These are phyloP conservation scores for Poeciliopsis presidionis DNA, from an alignment of 2,797 vertebrate species.

Conservation along the genomic window DNA sequence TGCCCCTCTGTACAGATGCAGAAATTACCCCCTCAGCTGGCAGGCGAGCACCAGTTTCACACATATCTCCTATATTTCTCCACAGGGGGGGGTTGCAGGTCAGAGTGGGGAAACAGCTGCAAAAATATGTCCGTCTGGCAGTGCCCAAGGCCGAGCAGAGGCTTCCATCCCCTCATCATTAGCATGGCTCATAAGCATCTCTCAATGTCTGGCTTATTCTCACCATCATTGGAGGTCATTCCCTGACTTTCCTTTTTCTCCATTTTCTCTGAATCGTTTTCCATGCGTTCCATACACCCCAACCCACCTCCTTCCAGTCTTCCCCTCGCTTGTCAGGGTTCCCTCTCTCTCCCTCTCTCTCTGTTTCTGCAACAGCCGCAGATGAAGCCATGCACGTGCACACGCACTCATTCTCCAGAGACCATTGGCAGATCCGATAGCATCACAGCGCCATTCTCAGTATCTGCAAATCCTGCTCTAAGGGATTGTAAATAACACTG, in stretches of 20 bases:
- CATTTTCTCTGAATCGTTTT: slow-evolving; percentile 33
- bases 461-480: slow-evolving; percentile 64
- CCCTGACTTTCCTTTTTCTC: slow-evolving; percentile 29
- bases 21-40: slow-evolving; percentile 77
- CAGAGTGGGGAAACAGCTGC: slow-evolving; percentile 70
- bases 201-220: slow-evolving; percentile 44
- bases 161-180: slow-evolving; percentile 55
- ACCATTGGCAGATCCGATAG: slow-evolving; percentile 54
- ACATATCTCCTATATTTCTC: slow-evolving; percentile 53
- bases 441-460: slow-evolving; percentile 59
- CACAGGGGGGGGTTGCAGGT: slow-evolving; percentile 59
- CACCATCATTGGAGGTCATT: slow-evolving; percentile 51
- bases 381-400: slow-evolving; percentile 61
- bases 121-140: slow-evolving; percentile 67
- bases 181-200: slow-evolving; percentile 62
- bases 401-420: slow-evolving; percentile 52
- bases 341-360: neutral
- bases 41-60: slow-evolving; percentile 64
- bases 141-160: slow-evolving; percentile 63
- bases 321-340: slow-evolving; percentile 32
- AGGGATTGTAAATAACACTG: slow-evolving; percentile 74
- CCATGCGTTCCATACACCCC: slow-evolving; percentile 15
- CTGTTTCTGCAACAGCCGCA: slow-evolving; percentile 43
- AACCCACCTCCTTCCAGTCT: slow-evolving; percentile 25
- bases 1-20: slow-evolving; percentile 71